These are phyloP conservation scores for Sylvia atricapilla DNA, from an alignment of 2,113 vertebrate species.

Conservation along the genomic window DNA sequence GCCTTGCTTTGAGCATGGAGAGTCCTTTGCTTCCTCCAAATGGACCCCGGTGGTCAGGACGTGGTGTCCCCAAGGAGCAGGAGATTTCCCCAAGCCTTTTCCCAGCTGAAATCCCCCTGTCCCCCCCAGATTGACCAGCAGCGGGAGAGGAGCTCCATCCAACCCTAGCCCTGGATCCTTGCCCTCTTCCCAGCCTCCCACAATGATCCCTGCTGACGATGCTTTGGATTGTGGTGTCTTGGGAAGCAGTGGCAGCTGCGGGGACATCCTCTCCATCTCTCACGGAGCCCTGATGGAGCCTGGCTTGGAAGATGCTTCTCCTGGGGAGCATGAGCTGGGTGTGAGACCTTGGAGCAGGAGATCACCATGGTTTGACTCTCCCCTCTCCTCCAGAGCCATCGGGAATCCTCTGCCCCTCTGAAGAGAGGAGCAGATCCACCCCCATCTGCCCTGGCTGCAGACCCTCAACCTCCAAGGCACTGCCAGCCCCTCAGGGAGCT, in stretches of 20 bases:
- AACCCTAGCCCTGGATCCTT: accelerated
- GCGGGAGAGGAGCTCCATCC: not conserved
- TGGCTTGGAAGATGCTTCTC: not conserved
- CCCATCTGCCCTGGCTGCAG: not conserved
- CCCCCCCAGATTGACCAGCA: not conserved
- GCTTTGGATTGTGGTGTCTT: not conserved
- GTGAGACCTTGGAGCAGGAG: not conserved
- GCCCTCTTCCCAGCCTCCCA: not conserved
- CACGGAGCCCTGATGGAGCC: not conserved
- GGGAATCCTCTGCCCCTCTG: not conserved
- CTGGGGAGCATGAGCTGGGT: not conserved
- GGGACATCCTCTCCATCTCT: too few species aligned
- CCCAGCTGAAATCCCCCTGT: not conserved
- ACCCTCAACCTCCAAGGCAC: not conserved
- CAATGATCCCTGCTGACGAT: not conserved
- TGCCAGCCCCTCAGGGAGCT: not conserved
- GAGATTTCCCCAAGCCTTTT: not conserved
- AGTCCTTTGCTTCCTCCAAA: not conserved
- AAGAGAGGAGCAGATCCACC: not conserved
- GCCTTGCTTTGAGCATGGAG: not conserved
- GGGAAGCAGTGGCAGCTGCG: not conserved
- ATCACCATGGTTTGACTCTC: not conserved
- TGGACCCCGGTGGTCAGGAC: accelerated
- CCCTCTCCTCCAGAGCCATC: not conserved
- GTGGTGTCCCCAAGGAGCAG: not conserved